Percentiles rank a stretch among this genome's conserved stretches.
Evolutionary conservation across 2,797 vertebrate species (phyloP).

Genomic region (Lepidocolaptes lacrymiger): DNA sequence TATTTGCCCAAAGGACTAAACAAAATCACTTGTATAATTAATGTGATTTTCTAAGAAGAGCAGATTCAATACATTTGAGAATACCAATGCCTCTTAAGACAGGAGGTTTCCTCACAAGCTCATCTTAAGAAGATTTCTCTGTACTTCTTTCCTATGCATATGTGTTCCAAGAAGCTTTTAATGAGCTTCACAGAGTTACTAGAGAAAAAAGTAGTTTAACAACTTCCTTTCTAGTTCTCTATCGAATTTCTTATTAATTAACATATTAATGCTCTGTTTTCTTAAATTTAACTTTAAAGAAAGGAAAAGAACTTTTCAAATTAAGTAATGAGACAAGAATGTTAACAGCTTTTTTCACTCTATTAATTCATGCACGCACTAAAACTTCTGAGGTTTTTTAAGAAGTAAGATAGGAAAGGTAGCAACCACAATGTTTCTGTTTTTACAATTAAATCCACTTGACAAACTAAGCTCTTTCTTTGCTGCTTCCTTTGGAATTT

Average conservation of each 20-base stretch:
- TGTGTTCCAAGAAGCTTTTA: slow-evolving; percentile 72
- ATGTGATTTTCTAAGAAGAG: slow-evolving; percentile 51
- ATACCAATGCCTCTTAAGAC: slow-evolving; percentile 54
- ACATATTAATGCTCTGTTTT: slow-evolving; percentile 77
- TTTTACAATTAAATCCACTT: slow-evolving; percentile 66
- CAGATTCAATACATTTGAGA: slow-evolving; percentile 39
- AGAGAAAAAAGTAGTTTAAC: slow-evolving; percentile 66
- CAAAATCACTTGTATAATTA: slow-evolving; percentile 62
- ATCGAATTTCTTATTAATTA: slow-evolving; percentile 78
- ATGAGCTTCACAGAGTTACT: slow-evolving; percentile 72
- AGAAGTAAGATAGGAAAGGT: slow-evolving; percentile 55
- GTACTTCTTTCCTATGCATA: slow-evolving; percentile 13
- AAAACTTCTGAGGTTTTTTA: slow-evolving; percentile 55
- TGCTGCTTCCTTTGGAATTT: neutral
- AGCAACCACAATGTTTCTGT: slow-evolving; percentile 63
- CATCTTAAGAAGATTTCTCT: slow-evolving; percentile 50
- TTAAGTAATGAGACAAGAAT: slow-evolving; percentile 71
- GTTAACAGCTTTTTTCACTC: slow-evolving; percentile 71
- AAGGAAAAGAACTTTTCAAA: slow-evolving; percentile 77
- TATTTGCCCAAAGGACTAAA: slow-evolving; percentile 50
- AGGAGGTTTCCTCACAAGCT: slow-evolving; percentile 44
- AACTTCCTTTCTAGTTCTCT: slow-evolving; percentile 71
- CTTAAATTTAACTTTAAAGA: slow-evolving; percentile 76
- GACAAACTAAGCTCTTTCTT: slow-evolving; percentile 5
- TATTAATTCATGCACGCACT: slow-evolving; percentile 62